Percentiles rank a stretch among this genome's conserved stretches.
Evolutionary conservation across 2,888 invertebrate species (phyloP).

Genomic region (Boloria selene): DNA sequence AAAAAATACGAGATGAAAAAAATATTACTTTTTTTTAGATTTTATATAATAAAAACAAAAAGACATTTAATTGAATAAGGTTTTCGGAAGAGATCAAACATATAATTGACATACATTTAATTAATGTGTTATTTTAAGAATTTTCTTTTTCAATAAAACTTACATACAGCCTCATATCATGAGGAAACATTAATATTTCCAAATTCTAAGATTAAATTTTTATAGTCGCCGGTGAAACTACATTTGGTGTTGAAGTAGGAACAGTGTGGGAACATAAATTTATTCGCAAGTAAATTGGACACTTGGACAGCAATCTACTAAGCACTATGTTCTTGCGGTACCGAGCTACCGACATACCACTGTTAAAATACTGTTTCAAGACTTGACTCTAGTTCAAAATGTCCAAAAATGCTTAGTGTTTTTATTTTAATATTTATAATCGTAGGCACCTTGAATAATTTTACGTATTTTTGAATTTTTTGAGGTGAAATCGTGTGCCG

Average conservation of each 20-base stretch:
- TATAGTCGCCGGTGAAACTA: slow-evolving; percentile 3
- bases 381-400: slow-evolving; percentile 2
- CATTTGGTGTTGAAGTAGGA: slow-evolving; percentile 3
- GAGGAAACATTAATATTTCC: background rate
- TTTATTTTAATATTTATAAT: background rate
- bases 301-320: slow-evolving; percentile 20
- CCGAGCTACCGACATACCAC: slow-evolving; percentile 7
- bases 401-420: background rate
- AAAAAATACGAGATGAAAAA: too few species aligned
- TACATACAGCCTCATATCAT: background rate
- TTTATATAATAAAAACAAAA: too few species aligned
- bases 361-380: slow-evolving; percentile 7
- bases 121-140: background rate
- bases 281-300: slow-evolving; percentile 15
- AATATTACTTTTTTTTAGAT: too few species aligned
- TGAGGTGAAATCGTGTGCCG: too few species aligned
- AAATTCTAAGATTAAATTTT: slow-evolving; percentile 6
- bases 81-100: too few species aligned
- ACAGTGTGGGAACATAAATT: slow-evolving; percentile 21
- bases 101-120: too few species aligned
- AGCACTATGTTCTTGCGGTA: slow-evolving; percentile 13
- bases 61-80: too few species aligned
- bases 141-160: background rate
- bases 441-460: too few species aligned
- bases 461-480: too few species aligned